A percentile compares a stretch with the other conserved stretches of the same genome.
Conservation (phyloP, 2,888 invertebrate species). For the Phania funesta region DNA sequence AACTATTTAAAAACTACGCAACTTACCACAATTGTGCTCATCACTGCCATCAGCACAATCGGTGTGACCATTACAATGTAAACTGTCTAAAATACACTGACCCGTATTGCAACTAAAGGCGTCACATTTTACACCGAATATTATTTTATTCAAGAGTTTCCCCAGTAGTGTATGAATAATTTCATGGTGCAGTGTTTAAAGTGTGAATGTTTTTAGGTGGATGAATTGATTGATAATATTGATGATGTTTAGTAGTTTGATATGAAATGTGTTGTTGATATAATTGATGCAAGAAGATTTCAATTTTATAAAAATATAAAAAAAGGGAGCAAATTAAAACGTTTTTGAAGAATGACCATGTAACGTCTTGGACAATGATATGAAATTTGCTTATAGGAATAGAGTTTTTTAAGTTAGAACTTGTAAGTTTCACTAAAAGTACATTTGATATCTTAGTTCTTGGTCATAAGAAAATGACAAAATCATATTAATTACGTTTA, state of each 20-base stretch:
- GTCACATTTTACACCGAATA: conserved; percentile 22
- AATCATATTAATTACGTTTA: no score
- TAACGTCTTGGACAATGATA: background rate
- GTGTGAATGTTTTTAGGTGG: conserved; percentile 17
- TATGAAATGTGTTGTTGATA: conserved; percentile 24
- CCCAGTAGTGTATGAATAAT: conserved; percentile 33
- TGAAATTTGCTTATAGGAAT: conserved; percentile 23
- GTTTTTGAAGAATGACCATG: background rate
- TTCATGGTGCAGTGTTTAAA: conserved; percentile 33
- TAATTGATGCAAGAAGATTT: conserved; percentile 27
- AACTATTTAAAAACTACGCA: background rate
- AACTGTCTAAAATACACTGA: conserved; percentile 83
- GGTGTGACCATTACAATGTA: conserved; percentile 82
- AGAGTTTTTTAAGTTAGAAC: no score
- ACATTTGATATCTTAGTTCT: no score
- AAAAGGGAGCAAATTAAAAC: background rate
- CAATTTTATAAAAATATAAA: background rate
- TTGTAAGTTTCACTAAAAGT: no score
- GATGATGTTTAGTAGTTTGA: conserved; percentile 6
- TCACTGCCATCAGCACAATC: conserved; percentile 84
- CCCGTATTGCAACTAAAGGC: conserved; percentile 82
- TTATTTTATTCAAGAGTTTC: conserved; percentile 8
- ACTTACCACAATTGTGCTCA: conserved; percentile 83
- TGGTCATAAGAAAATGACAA: no score
- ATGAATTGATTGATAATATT: conserved; percentile 15